Evolutionary conservation across 2,888 invertebrate genomes (phyloP).

Genomic region (Metallyticus violacea): DNA sequence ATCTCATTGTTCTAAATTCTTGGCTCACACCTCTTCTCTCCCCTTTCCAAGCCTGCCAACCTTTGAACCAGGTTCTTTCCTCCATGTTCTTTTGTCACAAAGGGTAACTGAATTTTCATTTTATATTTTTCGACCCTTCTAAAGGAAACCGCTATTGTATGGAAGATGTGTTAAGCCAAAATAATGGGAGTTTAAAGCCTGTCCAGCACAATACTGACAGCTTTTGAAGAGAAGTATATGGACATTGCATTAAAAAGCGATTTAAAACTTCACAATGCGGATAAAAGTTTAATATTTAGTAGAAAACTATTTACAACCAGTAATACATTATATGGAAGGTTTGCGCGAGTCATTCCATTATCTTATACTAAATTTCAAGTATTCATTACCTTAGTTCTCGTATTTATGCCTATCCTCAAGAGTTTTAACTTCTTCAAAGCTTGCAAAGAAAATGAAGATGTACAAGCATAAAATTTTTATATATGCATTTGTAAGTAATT

Average conservation of each 20-base stretch:
- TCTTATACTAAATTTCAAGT: no score
- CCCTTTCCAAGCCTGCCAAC: background rate
- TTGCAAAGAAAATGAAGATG: no score
- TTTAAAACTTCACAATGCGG: background rate
- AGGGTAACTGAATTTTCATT: background rate
- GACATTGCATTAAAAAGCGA: background rate
- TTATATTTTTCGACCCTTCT: background rate
- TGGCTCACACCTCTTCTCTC: background rate
- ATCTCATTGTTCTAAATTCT: background rate
- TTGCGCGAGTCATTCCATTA: no score
- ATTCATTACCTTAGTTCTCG: no score
- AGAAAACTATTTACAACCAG: no score
- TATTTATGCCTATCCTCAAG: no score
- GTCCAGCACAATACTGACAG: background rate
- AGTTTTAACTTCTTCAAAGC: no score
- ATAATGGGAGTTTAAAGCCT: background rate
- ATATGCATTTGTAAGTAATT: no score
- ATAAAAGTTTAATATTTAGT: no score
- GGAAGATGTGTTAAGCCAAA: background rate
- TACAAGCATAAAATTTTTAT: no score
- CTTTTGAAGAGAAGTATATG: background rate
- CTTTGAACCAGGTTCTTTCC: background rate
- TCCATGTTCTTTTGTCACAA: background rate
- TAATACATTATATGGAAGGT: no score
- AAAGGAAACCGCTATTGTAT: background rate